Conservation (phyloP, 2,113 vertebrate genomes). For the Xenus cinereus region DNA sequence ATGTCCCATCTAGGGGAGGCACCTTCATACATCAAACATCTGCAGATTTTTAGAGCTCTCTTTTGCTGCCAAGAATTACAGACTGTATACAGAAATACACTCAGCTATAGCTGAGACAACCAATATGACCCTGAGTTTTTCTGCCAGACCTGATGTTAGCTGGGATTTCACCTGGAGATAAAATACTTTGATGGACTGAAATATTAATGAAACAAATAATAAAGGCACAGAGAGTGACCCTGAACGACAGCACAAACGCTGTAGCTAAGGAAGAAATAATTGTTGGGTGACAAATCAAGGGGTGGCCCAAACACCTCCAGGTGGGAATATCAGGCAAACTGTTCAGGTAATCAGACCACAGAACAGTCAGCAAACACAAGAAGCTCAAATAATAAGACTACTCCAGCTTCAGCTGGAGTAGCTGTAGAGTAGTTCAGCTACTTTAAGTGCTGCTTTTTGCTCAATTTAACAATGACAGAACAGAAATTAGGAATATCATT, state of each 20-base stretch:
- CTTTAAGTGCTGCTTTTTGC: background rate
- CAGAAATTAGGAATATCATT: background rate
- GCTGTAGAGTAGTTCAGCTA: background rate
- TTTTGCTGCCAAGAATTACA: background rate
- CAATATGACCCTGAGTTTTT: background rate
- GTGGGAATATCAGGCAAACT: background rate
- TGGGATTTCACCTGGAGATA: background rate
- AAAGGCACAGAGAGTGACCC: background rate
- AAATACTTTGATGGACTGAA: background rate
- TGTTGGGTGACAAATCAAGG: background rate
- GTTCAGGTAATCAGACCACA: background rate
- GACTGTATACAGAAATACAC: background rate
- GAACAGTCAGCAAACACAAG: background rate
- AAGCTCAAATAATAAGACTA: background rate
- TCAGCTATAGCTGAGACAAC: background rate
- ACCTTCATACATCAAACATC: background rate
- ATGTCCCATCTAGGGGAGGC: background rate
- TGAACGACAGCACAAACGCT: background rate
- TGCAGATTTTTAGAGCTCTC: background rate
- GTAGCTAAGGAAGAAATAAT: background rate
- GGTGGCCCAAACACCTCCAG: background rate
- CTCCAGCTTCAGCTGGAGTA: background rate
- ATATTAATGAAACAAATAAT: background rate
- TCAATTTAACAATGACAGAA: background rate
- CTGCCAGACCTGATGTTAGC: background rate